Evolutionary conservation across 2,797 vertebrate genomes (phyloP), one percentile per base, ranked within the genome.

Genomic region (Protosalanx chinensis): DNA sequence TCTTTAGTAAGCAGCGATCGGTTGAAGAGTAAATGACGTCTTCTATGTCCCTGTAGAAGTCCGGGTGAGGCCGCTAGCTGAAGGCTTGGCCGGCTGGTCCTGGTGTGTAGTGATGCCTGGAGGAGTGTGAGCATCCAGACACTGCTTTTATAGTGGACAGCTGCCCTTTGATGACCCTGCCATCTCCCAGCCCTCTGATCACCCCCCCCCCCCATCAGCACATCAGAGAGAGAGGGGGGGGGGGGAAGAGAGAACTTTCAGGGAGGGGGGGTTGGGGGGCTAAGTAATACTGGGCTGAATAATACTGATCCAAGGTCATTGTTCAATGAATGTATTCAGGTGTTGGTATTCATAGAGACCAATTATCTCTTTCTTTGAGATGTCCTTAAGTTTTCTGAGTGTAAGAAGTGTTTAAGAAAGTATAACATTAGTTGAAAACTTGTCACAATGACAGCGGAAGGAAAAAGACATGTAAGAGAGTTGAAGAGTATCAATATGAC

Each of bases 121-220:
- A 73, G 76, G 78, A 88, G 81, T 75, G 80, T 2, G 73, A 68
- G 76, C 75, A 78, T 27, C 68, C 81, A 82, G 84, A 76, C 88
- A 74, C 79, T 62, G 68, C 75, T 81, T 91, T 91, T 93, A 87
- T 91, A 92, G 90, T 68, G 76, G 81, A 86, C 91, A 92, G 81
- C 85, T 91, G 84, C 87, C 87, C 90, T 88, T 88, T 88, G 88
- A 92, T 92, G 92, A 94, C 91, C 92, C 84, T 82, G 88, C 79
- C 87, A 83, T 86, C 79, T 93, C 82, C 87, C 75, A 91, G 90
- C 77, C 76, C 83, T 90, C 84, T 89, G 90, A 93, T 92, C 23
- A 27, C 23, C 23, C 23, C 23, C 23, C 23, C 23, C 23, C 23
- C 90, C 88, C 20, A 80, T 78, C 79, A 82, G 76, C 85, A 88